Conservation (phyloP, 1,140 invertebrate species). For the Lerema accius region DNA sequence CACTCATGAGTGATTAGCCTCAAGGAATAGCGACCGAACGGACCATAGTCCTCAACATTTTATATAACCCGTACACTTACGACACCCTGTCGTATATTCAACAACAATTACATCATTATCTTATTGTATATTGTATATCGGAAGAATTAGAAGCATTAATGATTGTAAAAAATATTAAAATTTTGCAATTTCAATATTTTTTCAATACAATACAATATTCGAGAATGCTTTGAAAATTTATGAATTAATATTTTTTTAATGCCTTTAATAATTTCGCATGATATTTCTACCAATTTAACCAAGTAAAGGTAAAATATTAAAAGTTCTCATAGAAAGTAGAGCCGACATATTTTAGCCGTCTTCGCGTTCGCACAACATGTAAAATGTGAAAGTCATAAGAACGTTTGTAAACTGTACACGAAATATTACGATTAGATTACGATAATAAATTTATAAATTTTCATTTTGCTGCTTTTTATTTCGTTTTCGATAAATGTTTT, state of each 20-base stretch:
- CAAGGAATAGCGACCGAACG: not conserved
- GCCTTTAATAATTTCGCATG: constrained; percentile 11
- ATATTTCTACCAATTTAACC: not conserved
- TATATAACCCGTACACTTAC: not conserved
- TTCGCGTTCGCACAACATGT: no score
- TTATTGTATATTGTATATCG: no score
- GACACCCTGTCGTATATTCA: not conserved
- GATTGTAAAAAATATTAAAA: no score
- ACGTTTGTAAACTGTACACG: constrained; percentile 6
- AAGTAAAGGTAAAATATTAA: constrained; percentile 17
- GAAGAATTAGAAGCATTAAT: no score
- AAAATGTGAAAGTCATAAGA: not conserved
- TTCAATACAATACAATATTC: no score
- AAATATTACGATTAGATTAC: not conserved
- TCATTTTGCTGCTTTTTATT: constrained; percentile 22
- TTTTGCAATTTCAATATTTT: no score
- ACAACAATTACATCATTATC: no score
- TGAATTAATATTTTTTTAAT: constrained; percentile 23
- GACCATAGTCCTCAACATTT: not conserved
- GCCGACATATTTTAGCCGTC: constrained; percentile 10
- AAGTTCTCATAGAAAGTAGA: constrained; percentile 23
- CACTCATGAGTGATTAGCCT: not conserved
- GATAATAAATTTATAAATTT: constrained; percentile 2
- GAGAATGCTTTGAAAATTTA: no score
- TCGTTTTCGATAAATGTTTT: constrained; percentile 1